Conservation (phyloP, 2,888 invertebrate species). For the Tetragonisca angustula region DNA sequence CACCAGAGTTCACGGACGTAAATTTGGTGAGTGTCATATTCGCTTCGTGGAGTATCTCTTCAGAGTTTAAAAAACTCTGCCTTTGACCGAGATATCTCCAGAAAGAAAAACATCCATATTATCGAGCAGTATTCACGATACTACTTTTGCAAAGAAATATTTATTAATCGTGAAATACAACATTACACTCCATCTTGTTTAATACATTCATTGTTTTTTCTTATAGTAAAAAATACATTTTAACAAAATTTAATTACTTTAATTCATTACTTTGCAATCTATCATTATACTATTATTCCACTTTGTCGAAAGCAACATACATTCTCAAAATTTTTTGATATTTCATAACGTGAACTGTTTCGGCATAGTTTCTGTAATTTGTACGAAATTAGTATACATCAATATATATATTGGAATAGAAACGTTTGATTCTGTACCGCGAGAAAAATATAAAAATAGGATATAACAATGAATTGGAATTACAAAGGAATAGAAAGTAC, state of each 20-base stretch:
- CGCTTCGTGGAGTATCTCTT: constrained; percentile 43
- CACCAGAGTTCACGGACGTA: constrained; percentile 77
- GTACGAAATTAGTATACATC: neutral
- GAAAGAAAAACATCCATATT: constrained; percentile 34
- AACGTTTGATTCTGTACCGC: neutral
- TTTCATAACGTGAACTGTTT: neutral
- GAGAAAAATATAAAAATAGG: neutral
- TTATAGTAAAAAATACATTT: neutral
- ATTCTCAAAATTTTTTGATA: neutral
- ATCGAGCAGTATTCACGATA: constrained; percentile 3
- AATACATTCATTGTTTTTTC: neutral
- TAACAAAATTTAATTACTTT: neutral
- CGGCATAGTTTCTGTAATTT: neutral
- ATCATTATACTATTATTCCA: constrained; percentile 16
- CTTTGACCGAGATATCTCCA: constrained; percentile 38
- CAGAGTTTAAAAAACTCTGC: constrained; percentile 38
- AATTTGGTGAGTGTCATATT: constrained; percentile 71
- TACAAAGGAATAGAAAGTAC: constrained; percentile 42
- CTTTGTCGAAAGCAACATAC: neutral
- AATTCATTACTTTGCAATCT: constrained; percentile 1
- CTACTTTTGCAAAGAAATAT: constrained; percentile 22
- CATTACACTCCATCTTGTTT: neutral
- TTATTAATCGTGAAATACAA: constrained; percentile 15
- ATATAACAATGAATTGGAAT: constrained; percentile 7
- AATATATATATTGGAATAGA: too few species aligned